Evolutionary conservation across 2,888 invertebrate genomes (phyloP), one percentile per base, ranked within the genome.

Genomic region (Nysson spinosus): DNA sequence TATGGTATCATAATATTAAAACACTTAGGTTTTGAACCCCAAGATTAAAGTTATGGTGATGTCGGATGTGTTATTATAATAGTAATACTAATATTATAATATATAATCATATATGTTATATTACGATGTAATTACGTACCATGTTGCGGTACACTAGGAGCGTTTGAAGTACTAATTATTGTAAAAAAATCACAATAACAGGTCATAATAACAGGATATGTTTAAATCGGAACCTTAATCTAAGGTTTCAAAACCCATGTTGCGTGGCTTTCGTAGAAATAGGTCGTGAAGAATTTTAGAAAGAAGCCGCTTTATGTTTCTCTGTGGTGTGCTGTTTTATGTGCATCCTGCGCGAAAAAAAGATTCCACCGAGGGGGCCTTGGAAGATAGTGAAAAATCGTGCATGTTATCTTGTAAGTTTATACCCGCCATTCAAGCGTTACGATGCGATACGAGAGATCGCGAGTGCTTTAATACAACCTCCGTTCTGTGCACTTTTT

Each of bases 381-480:
- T 47, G 39, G 26, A 11, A 28, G 58, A 66, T 37, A 42, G 24
- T 46, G 42, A 22, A 37, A 58, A 66, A 66, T 66, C 47, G 28
- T 34, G 16, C 22, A 17, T 14, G 26, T 57, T 57, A 57, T 57
- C 42, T 16, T 9, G 7, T 1, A 34, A 17, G 34, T 47, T 34
- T 51, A n/a, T 17, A 28, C 52, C 30, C 30, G 22, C 20, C 20
- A 30, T 22, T 22, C 40, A 54, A 34, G 34, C 52, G 46, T 55
- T 35, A 37, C 42, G 24, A 28, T 16, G 40, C 24, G 11, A 30
- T 40, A 19, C 28, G 55, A 34, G 46, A 55, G 55, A 46, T 17
- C 12, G 3, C 43, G 16, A 12, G 11, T 6, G 24, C n/a, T 9
- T 20, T 4, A n/a, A 3, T 20, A 40, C 22, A 11, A 4, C 9